A percentile compares a stretch with the other conserved stretches of the same genome.
These are phyloP conservation scores for Diachrysia chrysitis DNA, from an alignment of 2,888 invertebrate genomes.

Conservation along the genomic window DNA sequence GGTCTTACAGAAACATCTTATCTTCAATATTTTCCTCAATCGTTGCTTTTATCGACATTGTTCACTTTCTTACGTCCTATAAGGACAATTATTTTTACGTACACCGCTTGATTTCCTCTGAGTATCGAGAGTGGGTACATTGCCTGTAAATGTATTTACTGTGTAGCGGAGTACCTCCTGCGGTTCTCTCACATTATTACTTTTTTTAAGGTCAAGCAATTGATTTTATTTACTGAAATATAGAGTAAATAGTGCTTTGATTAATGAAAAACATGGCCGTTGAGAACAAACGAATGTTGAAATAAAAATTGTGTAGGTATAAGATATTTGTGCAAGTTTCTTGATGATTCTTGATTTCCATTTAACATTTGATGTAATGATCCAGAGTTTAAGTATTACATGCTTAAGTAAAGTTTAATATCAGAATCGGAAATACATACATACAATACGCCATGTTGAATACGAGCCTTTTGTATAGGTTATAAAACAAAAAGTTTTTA, in stretches of 20 bases:
- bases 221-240: not conserved
- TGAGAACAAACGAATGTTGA: too few species aligned
- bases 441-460: too few species aligned
- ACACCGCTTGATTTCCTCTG: conserved; percentile 66
- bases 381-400: too few species aligned
- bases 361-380: too few species aligned
- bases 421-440: too few species aligned
- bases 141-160: conserved; percentile 58
- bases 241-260: not conserved
- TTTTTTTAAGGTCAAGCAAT: conserved; percentile 31
- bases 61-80: conserved; percentile 20
- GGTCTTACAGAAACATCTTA: not conserved
- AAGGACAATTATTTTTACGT: conserved; percentile 38
- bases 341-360: too few species aligned
- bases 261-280: not conserved
- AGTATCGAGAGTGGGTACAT: conserved; percentile 57
- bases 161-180: conserved; percentile 47
- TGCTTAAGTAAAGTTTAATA: not conserved
- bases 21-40: not conserved
- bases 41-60: not conserved
- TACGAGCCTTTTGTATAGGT: too few species aligned
- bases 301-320: too few species aligned
- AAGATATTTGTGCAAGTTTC: not conserved
- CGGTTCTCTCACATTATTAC: conserved; percentile 37
- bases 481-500: too few species aligned